Evolutionary conservation across 92 coral and sea anemone genomes (phyloP).

Genomic region (Isaurus tuberculatus): DNA sequence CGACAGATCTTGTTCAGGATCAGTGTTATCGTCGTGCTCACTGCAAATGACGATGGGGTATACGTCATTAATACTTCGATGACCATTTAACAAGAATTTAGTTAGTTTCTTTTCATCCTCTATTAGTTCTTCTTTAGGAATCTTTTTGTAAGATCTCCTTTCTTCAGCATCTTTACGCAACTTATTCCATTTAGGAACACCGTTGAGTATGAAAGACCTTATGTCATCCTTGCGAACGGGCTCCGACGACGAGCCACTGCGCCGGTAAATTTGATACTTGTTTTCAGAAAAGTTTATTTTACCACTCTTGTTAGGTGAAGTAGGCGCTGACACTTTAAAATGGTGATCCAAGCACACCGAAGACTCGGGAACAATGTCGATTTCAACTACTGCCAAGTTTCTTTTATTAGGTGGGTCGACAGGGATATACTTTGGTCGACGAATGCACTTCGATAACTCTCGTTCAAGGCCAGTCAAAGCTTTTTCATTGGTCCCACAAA

Average conservation of each 20-base stretch:
- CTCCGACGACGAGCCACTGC: constrained; percentile 33
- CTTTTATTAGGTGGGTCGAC: not conserved
- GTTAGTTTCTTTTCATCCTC: constrained; percentile 34
- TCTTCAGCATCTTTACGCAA: constrained; percentile 22
- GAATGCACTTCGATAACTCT: constrained; percentile 11
- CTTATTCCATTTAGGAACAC: not conserved
- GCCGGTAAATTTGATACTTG: constrained; percentile 34
- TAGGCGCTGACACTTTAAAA: constrained; percentile 37
- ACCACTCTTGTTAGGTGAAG: not conserved
- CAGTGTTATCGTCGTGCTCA: constrained; percentile 19
- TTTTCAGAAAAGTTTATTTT: not conserved
- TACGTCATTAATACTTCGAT: constrained; percentile 19
- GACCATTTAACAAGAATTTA: constrained; percentile 32
- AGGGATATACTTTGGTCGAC: constrained; percentile 33
- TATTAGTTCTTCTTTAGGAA: constrained; percentile 8
- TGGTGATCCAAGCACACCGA: constrained; percentile 15
- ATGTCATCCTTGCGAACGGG: constrained; percentile 4
- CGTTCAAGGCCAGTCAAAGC: constrained; percentile 7
- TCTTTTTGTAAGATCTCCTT: constrained; percentile 14
- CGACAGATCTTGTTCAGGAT: constrained; percentile 15
- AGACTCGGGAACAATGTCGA: constrained; percentile 35
- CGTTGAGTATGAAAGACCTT: not conserved
- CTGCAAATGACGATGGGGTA: constrained; percentile 38
- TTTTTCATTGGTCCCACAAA: constrained; percentile 8
- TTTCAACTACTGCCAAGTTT: constrained; percentile 28